Evolutionary conservation across 2,888 invertebrate species (phyloP), one percentile per base, ranked within the genome.

Genomic region (Drosophila melanocephala): DNA sequence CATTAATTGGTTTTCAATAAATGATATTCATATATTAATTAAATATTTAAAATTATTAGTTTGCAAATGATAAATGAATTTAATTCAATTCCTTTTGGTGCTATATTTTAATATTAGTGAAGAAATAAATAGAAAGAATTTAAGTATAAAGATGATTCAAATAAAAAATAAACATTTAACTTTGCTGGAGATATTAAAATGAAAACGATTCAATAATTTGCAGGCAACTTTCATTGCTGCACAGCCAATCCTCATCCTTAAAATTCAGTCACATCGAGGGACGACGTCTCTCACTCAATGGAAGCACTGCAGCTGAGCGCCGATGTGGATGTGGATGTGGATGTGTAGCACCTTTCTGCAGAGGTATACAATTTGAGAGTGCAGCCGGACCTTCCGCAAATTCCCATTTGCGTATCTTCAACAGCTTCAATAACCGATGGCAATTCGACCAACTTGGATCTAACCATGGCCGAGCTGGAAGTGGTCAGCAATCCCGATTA

Each of bases 221-320:
- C 12, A 47, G 14, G 22, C 16, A 5, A 5, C 5, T 44, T 44
- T 44, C 81, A 12, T 33, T 88, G 39, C 33, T 83, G 58, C 77
- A 84, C 14, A 90, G 77, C 32, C 75, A 75, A 26, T 57, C 74
- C 50, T 65, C 70, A 10, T 52, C 59, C 5, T 5, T 5, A 14
- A 14, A 14, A 2, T 5, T 5, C 12, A 35, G 14, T 35, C 35
- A 5, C 32, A 9, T 32, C 32, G 10, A 32, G 0, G 32, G 32
- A 32, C 32, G 32, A 32, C 5, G 9, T 32, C 32, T 28, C 32
- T 2, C 22, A 22, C 22, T 22, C 22, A 22, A 22, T 22, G 22
- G 92, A 92, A 9, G 77, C 84, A n/a, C 67, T 93, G 44, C 77
- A 86, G 53, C 57, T 92, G 6, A 92, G 90, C 30, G 67, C 47